Conservation (phyloP, 2,113 vertebrate genomes). For the Tetrax tetrax region DNA sequence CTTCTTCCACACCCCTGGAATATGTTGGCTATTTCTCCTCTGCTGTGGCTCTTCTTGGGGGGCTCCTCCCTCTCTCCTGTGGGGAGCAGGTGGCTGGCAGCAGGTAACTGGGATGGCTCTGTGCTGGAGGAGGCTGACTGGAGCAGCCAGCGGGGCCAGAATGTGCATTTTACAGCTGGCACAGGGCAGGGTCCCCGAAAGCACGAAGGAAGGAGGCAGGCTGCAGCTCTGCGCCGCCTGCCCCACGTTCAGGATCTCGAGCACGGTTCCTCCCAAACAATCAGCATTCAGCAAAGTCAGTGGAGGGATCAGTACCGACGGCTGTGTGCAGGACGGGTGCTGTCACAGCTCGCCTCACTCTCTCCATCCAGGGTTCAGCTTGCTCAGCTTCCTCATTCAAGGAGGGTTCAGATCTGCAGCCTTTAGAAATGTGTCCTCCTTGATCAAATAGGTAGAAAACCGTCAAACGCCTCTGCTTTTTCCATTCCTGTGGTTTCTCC, state of each 20-base stretch:
- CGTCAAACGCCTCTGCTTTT: background rate
- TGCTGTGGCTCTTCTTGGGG: background rate
- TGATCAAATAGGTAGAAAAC: background rate
- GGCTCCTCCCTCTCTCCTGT: background rate
- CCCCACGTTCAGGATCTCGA: background rate
- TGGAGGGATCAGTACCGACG: background rate
- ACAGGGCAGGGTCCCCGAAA: background rate
- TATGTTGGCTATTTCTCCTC: background rate
- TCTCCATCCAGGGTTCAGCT: background rate
- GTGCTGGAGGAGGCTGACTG: background rate
- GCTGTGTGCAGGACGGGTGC: background rate
- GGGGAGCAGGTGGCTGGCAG: background rate
- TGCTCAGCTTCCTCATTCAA: background rate
- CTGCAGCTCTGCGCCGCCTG: background rate
- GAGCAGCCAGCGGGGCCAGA: background rate
- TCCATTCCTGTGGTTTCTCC: background rate
- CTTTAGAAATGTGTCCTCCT: background rate
- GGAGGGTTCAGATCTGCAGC: background rate
- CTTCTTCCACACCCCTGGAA: background rate
- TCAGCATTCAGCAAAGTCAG: background rate
- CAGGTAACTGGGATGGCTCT: background rate
- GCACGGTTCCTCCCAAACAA: background rate
- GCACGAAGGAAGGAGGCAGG: background rate
- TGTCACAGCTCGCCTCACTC: background rate
- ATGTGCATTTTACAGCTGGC: rapidly evolving